These are phyloP conservation scores for Oxyteleia sp. DNA, from an alignment of 2,888 invertebrate genomes.

Conservation along the genomic window DNA sequence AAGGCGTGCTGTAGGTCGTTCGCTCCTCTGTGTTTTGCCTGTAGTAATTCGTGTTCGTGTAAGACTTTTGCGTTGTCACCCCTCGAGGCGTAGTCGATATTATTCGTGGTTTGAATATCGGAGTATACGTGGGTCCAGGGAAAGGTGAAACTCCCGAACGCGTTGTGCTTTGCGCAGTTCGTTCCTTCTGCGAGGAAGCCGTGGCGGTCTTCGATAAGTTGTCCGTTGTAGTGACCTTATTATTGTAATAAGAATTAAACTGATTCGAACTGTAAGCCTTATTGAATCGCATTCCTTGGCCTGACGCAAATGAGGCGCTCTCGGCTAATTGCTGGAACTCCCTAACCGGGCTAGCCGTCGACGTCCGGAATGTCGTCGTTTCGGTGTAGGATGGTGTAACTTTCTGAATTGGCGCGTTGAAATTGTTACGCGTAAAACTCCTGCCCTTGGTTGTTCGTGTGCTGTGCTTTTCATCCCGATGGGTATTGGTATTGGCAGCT, in stretches of 20 bases:
- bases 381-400: constrained; percentile 83
- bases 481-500: constrained; percentile 75
- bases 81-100: constrained; percentile 77
- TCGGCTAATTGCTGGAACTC: constrained; percentile 93
- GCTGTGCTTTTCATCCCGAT: constrained; percentile 77
- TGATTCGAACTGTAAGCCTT: constrained; percentile 80
- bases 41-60: constrained; percentile 76
- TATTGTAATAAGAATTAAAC: constrained; percentile 78
- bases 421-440: constrained; percentile 75
- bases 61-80: constrained; percentile 71
- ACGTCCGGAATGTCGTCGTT: constrained; percentile 86
- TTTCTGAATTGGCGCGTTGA: constrained; percentile 75
- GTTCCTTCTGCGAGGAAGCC: constrained; percentile 25
- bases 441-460: constrained; percentile 75
- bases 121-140: constrained; percentile 82
- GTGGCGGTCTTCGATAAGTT: constrained; percentile 67
- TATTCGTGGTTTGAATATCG: constrained; percentile 82
- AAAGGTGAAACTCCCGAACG: constrained; percentile 79
- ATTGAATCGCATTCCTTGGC: constrained; percentile 84
- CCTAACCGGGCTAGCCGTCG: constrained; percentile 88
- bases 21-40: constrained; percentile 74
- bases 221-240: constrained; percentile 68
- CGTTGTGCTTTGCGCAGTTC: constrained; percentile 54
- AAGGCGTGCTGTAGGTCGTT: constrained; percentile 73
- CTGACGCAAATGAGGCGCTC: constrained; percentile 92